These are phyloP conservation scores for Scaptomyza pallida DNA, from an alignment of 1,140 invertebrate species.

Conservation along the genomic window DNA sequence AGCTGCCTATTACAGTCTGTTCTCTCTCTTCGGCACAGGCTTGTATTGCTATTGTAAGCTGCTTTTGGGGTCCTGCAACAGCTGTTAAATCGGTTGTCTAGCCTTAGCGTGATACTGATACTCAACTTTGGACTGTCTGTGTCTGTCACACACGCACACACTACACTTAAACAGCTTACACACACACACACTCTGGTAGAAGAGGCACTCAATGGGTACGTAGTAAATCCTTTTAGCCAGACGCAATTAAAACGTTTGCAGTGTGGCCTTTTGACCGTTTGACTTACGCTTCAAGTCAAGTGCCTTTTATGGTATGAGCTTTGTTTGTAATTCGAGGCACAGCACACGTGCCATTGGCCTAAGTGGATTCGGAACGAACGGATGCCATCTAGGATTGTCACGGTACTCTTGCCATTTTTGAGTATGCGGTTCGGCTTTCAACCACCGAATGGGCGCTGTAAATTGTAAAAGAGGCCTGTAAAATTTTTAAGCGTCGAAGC, in stretches of 20 bases:
- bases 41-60: conserved; percentile 16
- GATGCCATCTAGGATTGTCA: conserved; percentile 25
- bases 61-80: conserved; percentile 30
- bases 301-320: conserved; percentile 18
- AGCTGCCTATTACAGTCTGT: conserved; percentile 6
- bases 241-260: conserved; percentile 63
- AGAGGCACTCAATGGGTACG: not conserved
- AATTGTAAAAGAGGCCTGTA: conserved; percentile 29
- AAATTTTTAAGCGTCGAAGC: conserved; percentile 31
- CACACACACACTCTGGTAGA: conserved; percentile 22
- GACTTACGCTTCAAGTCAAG: conserved; percentile 50
- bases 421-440: conserved; percentile 7
- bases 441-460: conserved; percentile 15
- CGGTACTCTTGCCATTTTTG: conserved; percentile 6
- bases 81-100: conserved; percentile 36
- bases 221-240: conserved; percentile 59
- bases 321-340: conserved; percentile 40
- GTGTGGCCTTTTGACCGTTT: conserved; percentile 43
- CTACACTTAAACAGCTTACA: conserved; percentile 17
- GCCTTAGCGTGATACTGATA: conserved; percentile 24
- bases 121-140: conserved; percentile 24
- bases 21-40: not conserved
- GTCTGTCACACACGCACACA: conserved; percentile 38
- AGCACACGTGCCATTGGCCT: conserved; percentile 19
- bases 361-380: not conserved